These are phyloP conservation scores for Toxotes jaculatrix DNA, from an alignment of 2,113 vertebrate genomes.

Conservation along the genomic window DNA sequence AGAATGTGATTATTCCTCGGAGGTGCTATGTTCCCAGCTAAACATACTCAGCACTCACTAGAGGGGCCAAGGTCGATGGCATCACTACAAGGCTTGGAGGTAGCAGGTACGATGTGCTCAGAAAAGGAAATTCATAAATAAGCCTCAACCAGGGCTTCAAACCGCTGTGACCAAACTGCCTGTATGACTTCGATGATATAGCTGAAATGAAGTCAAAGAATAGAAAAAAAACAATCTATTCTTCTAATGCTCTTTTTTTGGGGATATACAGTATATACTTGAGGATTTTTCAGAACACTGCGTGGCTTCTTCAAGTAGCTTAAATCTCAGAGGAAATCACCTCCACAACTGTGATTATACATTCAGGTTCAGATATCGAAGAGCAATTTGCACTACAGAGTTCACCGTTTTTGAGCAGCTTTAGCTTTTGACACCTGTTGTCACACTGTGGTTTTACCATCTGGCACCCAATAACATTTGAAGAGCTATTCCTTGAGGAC, in stretches of 20 bases:
- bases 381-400: conserved; percentile 64
- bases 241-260: conserved; percentile 1
- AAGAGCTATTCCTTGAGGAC: conserved; percentile 62
- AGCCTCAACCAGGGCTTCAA: conserved; percentile 44
- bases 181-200: conserved; percentile 38
- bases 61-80: conserved; percentile 30
- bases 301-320: conserved; percentile 31
- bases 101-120: conserved; percentile 23
- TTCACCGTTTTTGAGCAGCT: conserved; percentile 43
- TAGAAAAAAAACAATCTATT: not conserved
- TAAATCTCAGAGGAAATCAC: conserved; percentile 60
- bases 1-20: conserved; percentile 65
- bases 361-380: conserved; percentile 46
- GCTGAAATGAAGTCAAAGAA: conserved; percentile 5
- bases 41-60: conserved; percentile 45
- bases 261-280: not conserved
- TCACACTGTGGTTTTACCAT: conserved; percentile 53
- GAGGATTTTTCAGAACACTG: conserved; percentile 39
- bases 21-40: conserved; percentile 52
- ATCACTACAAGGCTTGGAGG: conserved; percentile 15
- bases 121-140: conserved; percentile 62
- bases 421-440: conserved; percentile 72
- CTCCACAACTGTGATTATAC: conserved; percentile 31
- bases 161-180: conserved; percentile 50
- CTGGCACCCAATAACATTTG: conserved; percentile 53